Evolutionary conservation across 1,140 invertebrate genomes (phyloP), one percentile per base, ranked within the genome.

Genomic region (Pseudomyrmex sp.): DNA sequence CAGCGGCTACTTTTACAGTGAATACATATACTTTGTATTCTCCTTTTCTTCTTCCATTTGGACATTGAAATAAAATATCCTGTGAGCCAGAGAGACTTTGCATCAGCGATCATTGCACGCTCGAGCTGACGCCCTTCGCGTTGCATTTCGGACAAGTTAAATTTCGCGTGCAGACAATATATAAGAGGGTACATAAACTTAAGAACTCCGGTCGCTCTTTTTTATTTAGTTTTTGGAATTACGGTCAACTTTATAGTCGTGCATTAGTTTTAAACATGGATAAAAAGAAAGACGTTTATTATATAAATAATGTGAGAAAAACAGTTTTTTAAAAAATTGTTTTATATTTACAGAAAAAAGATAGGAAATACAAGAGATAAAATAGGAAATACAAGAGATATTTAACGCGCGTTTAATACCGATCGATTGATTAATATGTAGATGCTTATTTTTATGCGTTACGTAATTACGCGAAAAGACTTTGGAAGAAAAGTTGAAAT

Each of bases 41-140:
- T 56, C 58, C 15, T 72, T 48, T 13, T 70, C 15, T 35, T 52
- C 23, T 54, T 69, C 70, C 20, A 63, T 54, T 66, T 72, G 68
- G 8, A 54, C 65, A 79, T 87, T 82, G 76, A 85, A 87, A 87
- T 84, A 87, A 88, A 87, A 79, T 76, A 87, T 88, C 68, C 58
- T 20, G 68, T 26, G 68, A 85, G 84, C 72, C 83, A 48, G 84
- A 15, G 68, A 79, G 82, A 72, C 80, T 79, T 68, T 84, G 73
- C 48, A 88, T 87, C 85, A 88, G 70, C 85, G 85, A 88, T 88
- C 86, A 85, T 46, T 15, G 82, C 73, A 85, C 63, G 83, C 74
- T 70, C 73, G 79, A 83, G 77, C 59, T 85, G 62, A 56, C 20
- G 63, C 46, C 58, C n/a, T 44, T 23, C 56, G 56, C 23, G 62